These are phyloP conservation scores for Araneus ventricosus DNA, from an alignment of 1,140 invertebrate genomes.

Conservation along the genomic window DNA sequence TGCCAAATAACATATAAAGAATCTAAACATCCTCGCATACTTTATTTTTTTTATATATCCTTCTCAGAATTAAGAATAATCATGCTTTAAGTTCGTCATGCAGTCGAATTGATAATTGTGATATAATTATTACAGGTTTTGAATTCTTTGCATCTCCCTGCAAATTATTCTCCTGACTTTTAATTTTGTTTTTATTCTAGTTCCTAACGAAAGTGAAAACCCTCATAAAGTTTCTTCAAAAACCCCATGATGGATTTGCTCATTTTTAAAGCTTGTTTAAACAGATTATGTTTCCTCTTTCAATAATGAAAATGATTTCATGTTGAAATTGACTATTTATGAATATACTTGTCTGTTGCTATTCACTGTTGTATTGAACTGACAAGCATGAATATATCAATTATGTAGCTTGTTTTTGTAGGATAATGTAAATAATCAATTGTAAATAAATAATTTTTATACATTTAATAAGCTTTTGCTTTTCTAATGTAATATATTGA, in stretches of 20 bases:
- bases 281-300: not conserved
- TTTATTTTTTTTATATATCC: no score
- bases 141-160: not conserved
- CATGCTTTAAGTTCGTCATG: no score
- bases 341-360: no score
- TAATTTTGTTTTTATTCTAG: not conserved
- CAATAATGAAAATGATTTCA: not conserved
- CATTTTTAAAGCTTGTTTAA: not conserved
- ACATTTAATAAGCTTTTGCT: not conserved
- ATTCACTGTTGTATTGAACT: not conserved
- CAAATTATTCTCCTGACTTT: not conserved
- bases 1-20: no score
- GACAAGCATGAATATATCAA: not conserved
- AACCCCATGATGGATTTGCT: not conserved
- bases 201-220: not conserved
- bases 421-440: not conserved
- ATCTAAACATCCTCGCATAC: no score
- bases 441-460: conserved; percentile 31
- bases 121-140: not conserved
- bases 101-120: not conserved
- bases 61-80: no score
- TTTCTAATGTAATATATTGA: not conserved
- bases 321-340: not conserved
- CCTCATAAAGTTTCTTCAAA: conserved; percentile 4
- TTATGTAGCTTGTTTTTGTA: not conserved